Base-by-base conservation (phyloP, 2,888 invertebrate species). In the Rhyacophila evoluta region DNA sequence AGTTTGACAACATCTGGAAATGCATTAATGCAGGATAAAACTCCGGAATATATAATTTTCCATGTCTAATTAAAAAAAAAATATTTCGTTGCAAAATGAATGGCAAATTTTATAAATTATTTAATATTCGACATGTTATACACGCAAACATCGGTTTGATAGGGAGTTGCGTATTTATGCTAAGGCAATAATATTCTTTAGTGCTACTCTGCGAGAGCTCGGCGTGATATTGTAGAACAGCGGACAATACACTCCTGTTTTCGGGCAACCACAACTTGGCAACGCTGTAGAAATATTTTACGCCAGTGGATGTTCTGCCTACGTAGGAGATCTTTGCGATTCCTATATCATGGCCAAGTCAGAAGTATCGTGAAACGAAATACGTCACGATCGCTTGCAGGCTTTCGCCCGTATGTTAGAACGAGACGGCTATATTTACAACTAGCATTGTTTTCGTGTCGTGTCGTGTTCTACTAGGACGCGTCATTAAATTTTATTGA, bases 281-380 rank as follows among this genome's bases (percentile, higher is more conserved):
- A 55, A 55, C 55, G 55, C 10, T 55, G 55, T 55, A 55, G 55
- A 55, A 55, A 25, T 55, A 55, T 19, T 55, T 55, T 19, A 55
- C 19, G 55, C 25, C 19, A 55, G 15, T 55, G 15, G 19, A 55
- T 25, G 12, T 33, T 33, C 29, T 33, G 6, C 29, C 29, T 33
- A 55, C 55, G 25, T 55, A 55, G 55, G 55, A 55, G 19, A 55
- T 55, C 19, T 55, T 19, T 55, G 55, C 55, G 55, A 19, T 6
- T 55, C 25, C 55, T 55, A 55, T 25, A 25, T 19, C 55, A 55
- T 55, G 55, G 55, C 55, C 55, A 55, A 8, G 25, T 55, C 19
- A 19, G 15, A 55, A 8, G 55, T 19, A 10, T 1, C 8, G 55
- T 8, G 25, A 55, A 25, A 55, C 55, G 55, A 55, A 19, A 55